Evolutionary conservation across 2,888 invertebrate species (phyloP), one percentile per base, ranked within the genome.

Genomic region (Malthinus flaveolus): DNA sequence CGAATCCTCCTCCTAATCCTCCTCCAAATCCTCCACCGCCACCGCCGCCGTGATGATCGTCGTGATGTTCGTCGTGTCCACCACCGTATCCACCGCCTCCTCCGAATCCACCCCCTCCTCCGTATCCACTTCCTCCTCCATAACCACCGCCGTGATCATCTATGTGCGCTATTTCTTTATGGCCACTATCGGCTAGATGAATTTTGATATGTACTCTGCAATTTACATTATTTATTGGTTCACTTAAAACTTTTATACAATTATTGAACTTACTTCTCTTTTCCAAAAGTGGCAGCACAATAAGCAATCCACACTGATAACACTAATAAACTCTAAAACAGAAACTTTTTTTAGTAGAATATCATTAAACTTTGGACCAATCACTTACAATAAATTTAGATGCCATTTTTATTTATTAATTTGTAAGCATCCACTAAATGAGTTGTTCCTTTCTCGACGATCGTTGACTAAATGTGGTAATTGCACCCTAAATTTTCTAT

Each of bases 201-300:
- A 84, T 80, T 62, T 82, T 79, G 68, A 84, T 84, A 69, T 84
- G 84, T 50, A 84, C 83, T 71, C 84, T 84, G 32, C 1, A 51
- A 32, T 39, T n/a, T 11, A n/a, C 37, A 39, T 7, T 32, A n/a
- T 35, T 23, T 3, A 50, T 32, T 1, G 11, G 11, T n/a, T 32
- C 13, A 7, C 5, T 7, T 5, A 5, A 56, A 56, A 42, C n/a
- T n/a, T n/a, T n/a, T n/a, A n/a, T n/a, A 8, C 32, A 49, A 31
- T 37, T 72, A 73, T 73, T 69, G 62, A 49, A 71, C 73, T 71
- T 68, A 73, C 73, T 74, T 72, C 68, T 73, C 73, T 55, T 73
- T 69, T 52, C 72, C 72, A 60, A 72, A 71, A 13, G 70, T 69
- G 10, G 72, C 70, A 13, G 51, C 62, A 45, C 65, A 56, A 47